These are phyloP conservation scores for Oreochromis niloticus DNA, from an alignment of 2,113 vertebrate genomes.

Conservation along the genomic window DNA sequence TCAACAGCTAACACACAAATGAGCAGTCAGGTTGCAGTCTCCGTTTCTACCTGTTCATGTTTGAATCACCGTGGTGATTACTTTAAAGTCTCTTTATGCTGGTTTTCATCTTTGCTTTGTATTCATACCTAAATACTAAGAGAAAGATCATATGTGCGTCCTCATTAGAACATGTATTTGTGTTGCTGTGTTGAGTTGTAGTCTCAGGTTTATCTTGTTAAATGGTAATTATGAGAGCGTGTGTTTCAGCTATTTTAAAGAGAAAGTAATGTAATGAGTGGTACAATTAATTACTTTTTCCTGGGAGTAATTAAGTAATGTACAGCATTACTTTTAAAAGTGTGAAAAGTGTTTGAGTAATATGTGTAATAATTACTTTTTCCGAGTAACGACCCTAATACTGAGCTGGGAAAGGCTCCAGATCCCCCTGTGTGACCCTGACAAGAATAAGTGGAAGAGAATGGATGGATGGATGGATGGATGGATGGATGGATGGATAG, in stretches of 20 bases:
- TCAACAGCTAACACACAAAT: not conserved
- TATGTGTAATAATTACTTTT: not conserved
- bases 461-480: fast-evolving
- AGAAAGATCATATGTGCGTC: not conserved
- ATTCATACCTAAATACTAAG: not conserved
- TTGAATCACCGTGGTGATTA: not conserved
- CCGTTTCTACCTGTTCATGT: not conserved
- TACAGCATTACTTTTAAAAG: not conserved
- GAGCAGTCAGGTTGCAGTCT: not conserved
- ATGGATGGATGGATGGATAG: fast-evolving
- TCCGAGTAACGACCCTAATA: not conserved
- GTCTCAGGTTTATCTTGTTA: not conserved
- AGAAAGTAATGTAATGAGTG: not conserved
- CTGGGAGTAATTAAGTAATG: not conserved
- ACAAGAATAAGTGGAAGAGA: not conserved
- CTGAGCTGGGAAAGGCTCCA: not conserved
- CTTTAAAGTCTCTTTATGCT: not conserved
- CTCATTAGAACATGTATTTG: not conserved
- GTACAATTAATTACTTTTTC: not conserved
- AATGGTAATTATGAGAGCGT: not conserved
- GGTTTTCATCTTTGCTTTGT: not conserved
- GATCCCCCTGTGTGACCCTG: not conserved
- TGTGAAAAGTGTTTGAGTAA: not conserved
- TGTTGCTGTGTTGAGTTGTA: not conserved
- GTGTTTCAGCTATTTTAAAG: not conserved